phyloP scores from a whole-genome alignment of 2,797 vertebrate genomes.

The Craterocephalus amniculus region DNA sequence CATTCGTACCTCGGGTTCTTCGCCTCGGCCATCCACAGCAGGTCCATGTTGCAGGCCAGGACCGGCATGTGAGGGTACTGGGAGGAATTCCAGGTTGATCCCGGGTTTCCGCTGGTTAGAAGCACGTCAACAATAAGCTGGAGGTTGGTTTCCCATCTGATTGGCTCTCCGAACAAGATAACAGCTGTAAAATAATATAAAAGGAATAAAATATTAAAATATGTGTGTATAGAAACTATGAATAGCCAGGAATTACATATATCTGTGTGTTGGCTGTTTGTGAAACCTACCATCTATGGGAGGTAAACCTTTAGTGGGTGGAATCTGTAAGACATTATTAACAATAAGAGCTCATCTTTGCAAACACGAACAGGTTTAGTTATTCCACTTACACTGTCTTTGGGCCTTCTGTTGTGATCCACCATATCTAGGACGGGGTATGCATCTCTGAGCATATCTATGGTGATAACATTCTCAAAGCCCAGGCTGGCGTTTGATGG shows the following conservation, averaged over 20 bases:
- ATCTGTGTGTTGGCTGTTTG: background rate
- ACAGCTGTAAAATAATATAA: conserved; percentile 81
- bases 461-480: conserved; percentile 89
- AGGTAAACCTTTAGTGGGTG: conserved; percentile 82
- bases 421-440: conserved; percentile 94
- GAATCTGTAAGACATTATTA: conserved; percentile 77
- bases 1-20: conserved; percentile 88
- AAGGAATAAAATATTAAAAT: background rate
- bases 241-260: background rate
- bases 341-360: background rate
- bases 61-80: conserved; percentile 93
- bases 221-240: accelerated
- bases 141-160: conserved; percentile 97
- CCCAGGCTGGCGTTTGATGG: conserved; percentile 84
- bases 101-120: conserved; percentile 88
- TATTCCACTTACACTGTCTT: conserved; percentile 80
- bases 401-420: conserved; percentile 91
- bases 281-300: conserved; percentile 89
- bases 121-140: conserved; percentile 93
- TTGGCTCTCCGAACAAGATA: conserved; percentile 94
- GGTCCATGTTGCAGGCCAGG: conserved; percentile 97
- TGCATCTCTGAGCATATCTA: conserved; percentile 89
- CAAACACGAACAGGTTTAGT: background rate
- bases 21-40: conserved; percentile 98
- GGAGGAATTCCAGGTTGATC: conserved; percentile 66